Conservation (phyloP, 2,797 vertebrate genomes). For the Austrolebias charrua region DNA sequence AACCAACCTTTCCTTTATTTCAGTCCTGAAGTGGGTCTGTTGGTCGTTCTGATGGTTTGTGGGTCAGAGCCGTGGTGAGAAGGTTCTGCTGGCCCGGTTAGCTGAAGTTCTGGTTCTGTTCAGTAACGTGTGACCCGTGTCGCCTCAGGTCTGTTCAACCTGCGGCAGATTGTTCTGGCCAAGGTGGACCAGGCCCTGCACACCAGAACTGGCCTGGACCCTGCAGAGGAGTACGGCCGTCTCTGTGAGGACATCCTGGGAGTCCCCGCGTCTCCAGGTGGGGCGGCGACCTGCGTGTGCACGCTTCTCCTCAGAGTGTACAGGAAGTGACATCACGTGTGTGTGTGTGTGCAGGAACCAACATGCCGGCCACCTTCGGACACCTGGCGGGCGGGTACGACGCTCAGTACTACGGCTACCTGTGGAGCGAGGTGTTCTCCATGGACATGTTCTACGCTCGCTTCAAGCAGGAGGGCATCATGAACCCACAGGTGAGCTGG, state of each 20-base stretch:
- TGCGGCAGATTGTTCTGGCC: conserved; percentile 94
- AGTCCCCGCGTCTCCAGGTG: conserved; percentile 87
- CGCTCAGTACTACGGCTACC: conserved; percentile 96
- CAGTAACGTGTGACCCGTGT: neutral
- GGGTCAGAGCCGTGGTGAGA: no score
- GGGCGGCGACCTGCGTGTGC: no score
- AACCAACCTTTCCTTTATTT: no score
- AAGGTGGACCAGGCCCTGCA: conserved; percentile 95
- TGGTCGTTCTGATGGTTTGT: no score
- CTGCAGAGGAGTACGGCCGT: conserved; percentile 86
- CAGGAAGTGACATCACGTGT: neutral
- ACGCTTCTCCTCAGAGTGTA: no score
- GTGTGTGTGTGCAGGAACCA: conserved; percentile 79
- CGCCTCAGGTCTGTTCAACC: conserved; percentile 89
- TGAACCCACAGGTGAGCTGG: conserved; percentile 86
- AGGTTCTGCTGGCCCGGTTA: neutral
- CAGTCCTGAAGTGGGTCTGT: no score
- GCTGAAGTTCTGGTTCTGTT: no score
- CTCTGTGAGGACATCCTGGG: conserved; percentile 90
- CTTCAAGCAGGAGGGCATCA: conserved; percentile 93
- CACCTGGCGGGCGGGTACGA: conserved; percentile 95
- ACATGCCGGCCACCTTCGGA: conserved; percentile 98
- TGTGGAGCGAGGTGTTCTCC: conserved; percentile 97
- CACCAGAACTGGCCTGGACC: conserved; percentile 82
- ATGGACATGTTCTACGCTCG: conserved; percentile 97